A percentile compares a stretch with the other conserved stretches of the same genome.
Evolutionary conservation across 2,888 invertebrate genomes (phyloP).

Genomic region (Yponomeuta evonymella): DNA sequence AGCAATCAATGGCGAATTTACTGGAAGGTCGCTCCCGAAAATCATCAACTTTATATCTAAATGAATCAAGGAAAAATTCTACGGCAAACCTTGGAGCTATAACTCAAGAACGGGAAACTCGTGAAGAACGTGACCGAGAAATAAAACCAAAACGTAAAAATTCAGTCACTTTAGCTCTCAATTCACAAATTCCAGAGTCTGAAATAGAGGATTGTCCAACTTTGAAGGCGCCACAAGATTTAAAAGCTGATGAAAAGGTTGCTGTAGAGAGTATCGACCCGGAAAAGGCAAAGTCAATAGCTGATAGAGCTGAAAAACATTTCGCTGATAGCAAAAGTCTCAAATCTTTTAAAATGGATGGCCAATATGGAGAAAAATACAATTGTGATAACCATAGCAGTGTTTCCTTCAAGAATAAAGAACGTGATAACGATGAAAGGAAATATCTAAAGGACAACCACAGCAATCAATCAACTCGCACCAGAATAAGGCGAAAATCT

Average conservation of each 20-base stretch:
- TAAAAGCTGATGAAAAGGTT: constrained; percentile 69
- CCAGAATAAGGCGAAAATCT: constrained; percentile 56
- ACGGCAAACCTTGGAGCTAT: constrained; percentile 53
- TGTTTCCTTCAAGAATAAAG: constrained; percentile 53
- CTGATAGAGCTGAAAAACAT: constrained; percentile 57
- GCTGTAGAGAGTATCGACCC: constrained; percentile 61
- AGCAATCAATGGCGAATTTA: constrained; percentile 67
- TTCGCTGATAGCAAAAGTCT: constrained; percentile 50
- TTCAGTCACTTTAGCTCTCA: constrained; percentile 41
- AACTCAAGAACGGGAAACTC: constrained; percentile 43
- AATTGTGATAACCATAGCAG: constrained; percentile 61
- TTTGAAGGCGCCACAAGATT: constrained; percentile 68
- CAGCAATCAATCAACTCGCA: constrained; percentile 59
- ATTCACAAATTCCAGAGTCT: constrained; percentile 63
- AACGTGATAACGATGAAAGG: constrained; percentile 54
- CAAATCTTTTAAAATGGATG: constrained; percentile 63
- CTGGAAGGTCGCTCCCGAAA: constrained; percentile 61
- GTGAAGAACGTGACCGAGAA: constrained; percentile 5
- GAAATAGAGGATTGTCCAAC: constrained; percentile 72
- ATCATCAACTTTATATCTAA: constrained; percentile 63
- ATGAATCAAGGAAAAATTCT: constrained; percentile 71
- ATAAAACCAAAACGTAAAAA: constrained; percentile 60
- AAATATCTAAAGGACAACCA: constrained; percentile 66
- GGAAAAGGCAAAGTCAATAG: constrained; percentile 54
- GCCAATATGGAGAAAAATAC: constrained; percentile 58